Conservation (phyloP, 2,113 vertebrate species). For the Tetrax tetrax region DNA sequence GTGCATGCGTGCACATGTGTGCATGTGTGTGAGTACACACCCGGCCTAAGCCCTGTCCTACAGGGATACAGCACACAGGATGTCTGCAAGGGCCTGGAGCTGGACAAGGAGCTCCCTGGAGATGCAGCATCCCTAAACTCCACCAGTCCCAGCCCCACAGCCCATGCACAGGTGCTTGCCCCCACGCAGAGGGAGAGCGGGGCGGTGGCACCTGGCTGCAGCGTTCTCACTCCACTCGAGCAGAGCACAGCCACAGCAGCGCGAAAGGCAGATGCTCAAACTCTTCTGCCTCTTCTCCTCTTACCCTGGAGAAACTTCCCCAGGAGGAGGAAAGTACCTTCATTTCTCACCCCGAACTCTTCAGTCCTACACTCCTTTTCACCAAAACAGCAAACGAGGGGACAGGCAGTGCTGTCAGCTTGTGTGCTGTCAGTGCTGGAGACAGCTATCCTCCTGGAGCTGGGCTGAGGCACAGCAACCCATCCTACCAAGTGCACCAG, state of each 20-base stretch:
- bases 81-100: neutral
- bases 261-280: neutral
- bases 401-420: neutral
- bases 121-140: neutral
- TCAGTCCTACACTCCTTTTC: neutral
- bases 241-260: neutral
- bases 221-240: neutral
- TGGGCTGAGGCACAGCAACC: neutral
- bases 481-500: neutral
- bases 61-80: fast-evolving
- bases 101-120: neutral
- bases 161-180: too few species aligned
- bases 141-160: neutral
- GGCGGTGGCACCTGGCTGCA: neutral
- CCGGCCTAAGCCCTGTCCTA: neutral
- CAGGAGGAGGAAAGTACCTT: neutral
- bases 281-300: neutral
- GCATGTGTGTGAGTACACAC: fast-evolving
- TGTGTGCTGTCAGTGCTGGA: fast-evolving
- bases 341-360: neutral
- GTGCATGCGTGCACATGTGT: fast-evolving
- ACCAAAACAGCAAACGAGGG: fast-evolving
- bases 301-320: neutral
- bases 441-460: neutral
- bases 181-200: neutral